Evolutionary conservation across 2,888 invertebrate genomes (phyloP).

Genomic region (Amblyjoppa proteus): DNA sequence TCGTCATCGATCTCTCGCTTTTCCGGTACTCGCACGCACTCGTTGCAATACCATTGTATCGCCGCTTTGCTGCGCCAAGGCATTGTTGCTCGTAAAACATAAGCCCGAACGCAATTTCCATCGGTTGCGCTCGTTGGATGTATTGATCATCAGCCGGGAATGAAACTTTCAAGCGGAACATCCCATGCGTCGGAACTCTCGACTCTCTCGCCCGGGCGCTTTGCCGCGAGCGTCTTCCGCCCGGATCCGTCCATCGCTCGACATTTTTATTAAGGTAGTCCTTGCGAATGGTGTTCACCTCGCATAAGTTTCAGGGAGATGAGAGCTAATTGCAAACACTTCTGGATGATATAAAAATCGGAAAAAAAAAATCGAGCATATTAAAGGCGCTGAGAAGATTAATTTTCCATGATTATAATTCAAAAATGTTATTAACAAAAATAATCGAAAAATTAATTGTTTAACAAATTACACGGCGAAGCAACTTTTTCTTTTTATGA

Average conservation of each 20-base stretch:
- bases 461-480: too few species aligned
- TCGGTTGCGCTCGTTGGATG: conserved; percentile 27
- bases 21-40: background rate
- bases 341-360: too few species aligned
- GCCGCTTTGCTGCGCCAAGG: background rate
- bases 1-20: background rate
- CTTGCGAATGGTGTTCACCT: too few species aligned
- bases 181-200: conserved; percentile 28
- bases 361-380: too few species aligned
- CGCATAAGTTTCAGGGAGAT: too few species aligned
- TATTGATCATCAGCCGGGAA: conserved; percentile 54
- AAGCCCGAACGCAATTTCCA: conserved; percentile 29
- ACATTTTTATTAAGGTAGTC: background rate
- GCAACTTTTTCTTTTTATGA: too few species aligned
- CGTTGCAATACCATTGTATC: background rate
- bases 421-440: too few species aligned
- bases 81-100: conserved; percentile 13
- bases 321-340: too few species aligned
- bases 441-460: too few species aligned
- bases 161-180: conserved; percentile 59
- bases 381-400: too few species aligned
- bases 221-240: background rate
- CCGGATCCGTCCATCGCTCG: background rate
- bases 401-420: too few species aligned
- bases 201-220: conserved; percentile 10